Conservation (phyloP, 2,113 vertebrate species). For the Galeopterus variegatus region DNA sequence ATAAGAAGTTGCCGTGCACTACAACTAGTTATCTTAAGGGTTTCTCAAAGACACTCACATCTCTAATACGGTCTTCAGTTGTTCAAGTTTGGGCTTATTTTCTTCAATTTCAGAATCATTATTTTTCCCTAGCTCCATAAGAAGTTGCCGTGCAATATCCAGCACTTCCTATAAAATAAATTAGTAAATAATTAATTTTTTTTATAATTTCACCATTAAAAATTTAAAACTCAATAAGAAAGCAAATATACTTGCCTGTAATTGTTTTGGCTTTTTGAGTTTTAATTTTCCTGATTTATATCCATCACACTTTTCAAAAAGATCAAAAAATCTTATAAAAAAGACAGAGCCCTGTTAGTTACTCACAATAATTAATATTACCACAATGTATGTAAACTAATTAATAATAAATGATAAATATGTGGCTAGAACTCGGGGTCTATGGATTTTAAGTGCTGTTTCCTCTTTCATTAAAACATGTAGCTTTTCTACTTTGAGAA, state of each 20-base stretch:
- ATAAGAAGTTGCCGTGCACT: constrained; percentile 92
- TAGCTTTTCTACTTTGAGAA: neutral
- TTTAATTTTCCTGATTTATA: constrained; percentile 95
- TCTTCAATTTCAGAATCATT: constrained; percentile 96
- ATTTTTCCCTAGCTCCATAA: constrained; percentile 94
- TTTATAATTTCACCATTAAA: constrained; percentile 34
- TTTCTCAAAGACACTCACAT: constrained; percentile 90
- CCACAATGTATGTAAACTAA: neutral
- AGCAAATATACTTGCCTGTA: constrained; percentile 90
- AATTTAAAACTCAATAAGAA: constrained; percentile 49
- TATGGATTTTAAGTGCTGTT: neutral
- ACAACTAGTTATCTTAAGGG: neutral
- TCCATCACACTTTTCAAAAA: constrained; percentile 95
- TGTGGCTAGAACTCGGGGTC: neutral
- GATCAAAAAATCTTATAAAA: constrained; percentile 94
- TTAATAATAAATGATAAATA: neutral
- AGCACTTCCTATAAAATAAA: constrained; percentile 92
- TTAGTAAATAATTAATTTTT: constrained; percentile 35
- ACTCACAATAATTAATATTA: neutral
- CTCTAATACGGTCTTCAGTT: constrained; percentile 95
- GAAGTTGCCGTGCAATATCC: constrained; percentile 94
- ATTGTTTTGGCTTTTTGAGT: constrained; percentile 94
- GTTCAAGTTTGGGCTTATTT: constrained; percentile 96
- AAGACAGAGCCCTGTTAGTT: constrained; percentile 67
- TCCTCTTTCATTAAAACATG: neutral